Percentiles rank a stretch among this genome's conserved stretches.
phyloP scores from a whole-genome alignment of 2,797 vertebrate species.

The Avahi laniger region DNA sequence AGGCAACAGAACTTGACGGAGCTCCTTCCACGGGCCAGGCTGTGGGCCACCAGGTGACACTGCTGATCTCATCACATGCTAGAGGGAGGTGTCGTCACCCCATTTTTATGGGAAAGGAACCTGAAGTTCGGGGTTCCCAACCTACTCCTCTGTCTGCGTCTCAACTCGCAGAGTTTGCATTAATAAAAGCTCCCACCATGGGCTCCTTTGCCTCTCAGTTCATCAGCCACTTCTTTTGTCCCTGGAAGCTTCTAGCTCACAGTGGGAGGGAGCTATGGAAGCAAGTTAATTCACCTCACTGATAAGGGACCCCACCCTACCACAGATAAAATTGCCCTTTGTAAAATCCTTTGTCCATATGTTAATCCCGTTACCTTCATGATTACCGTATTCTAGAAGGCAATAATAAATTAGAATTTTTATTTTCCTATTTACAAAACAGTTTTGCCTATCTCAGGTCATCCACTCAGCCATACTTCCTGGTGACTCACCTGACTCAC shows the following conservation, averaged over 20 bases:
- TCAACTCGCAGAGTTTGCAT: background rate
- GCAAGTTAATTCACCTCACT: background rate
- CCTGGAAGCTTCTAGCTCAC: background rate
- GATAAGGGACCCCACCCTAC: background rate
- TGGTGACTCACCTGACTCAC: no score
- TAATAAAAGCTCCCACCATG: no score
- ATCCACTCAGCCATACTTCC: background rate
- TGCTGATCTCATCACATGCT: background rate
- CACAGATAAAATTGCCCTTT: background rate
- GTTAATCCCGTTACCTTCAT: background rate
- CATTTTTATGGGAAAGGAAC: background rate
- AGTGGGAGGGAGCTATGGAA: background rate
- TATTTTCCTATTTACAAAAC: background rate
- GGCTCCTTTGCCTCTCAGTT: background rate
- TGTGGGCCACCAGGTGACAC: background rate
- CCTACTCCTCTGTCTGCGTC: no score
- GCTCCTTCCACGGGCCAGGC: background rate
- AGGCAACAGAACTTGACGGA: fast-evolving
- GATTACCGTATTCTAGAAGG: background rate
- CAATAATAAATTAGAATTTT: background rate
- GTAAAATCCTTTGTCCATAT: background rate
- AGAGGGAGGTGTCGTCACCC: background rate
- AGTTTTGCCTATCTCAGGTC: background rate
- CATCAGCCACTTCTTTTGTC: background rate
- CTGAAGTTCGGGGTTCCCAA: background rate